Conservation (phyloP, 2,888 invertebrate species). For the Hymenopus coronatus region DNA sequence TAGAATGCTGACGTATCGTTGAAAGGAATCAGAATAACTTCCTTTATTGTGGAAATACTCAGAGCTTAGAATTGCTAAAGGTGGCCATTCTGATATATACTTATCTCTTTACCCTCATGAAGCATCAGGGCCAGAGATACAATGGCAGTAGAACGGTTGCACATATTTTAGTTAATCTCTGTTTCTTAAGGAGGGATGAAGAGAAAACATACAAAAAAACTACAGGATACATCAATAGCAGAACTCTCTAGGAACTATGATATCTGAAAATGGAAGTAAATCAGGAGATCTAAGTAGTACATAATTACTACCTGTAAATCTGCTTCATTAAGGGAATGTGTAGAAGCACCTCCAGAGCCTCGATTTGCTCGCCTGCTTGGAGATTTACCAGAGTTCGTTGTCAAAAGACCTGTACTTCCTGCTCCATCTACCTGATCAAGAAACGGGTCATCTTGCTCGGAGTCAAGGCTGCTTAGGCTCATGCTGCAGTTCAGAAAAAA, state of each 20-base stretch:
- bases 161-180: too few relatives aligned
- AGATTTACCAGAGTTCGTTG: slow-evolving; percentile 52
- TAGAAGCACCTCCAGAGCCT: slow-evolving; percentile 42
- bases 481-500: slow-evolving; percentile 51
- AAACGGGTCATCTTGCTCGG: slow-evolving; percentile 72
- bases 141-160: too few relatives aligned
- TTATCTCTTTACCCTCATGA: too few relatives aligned
- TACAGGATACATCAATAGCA: neutral
- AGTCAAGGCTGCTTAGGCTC: slow-evolving; percentile 78
- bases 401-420: slow-evolving; percentile 52
- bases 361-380: slow-evolving; percentile 47
- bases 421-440: slow-evolving; percentile 45
- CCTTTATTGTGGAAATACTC: too few relatives aligned
- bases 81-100: too few relatives aligned
- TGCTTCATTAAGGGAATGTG: slow-evolving; percentile 85
- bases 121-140: too few relatives aligned
- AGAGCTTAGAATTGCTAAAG: too few relatives aligned
- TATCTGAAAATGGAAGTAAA: neutral
- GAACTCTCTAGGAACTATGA: too few relatives aligned
- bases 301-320: slow-evolving; percentile 67
- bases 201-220: neutral
- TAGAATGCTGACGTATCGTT: too few relatives aligned
- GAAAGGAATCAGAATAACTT: too few relatives aligned
- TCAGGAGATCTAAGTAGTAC: neutral
- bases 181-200: too few relatives aligned